Conservation (phyloP, 2,113 vertebrate species). For the Holacanthus passer region DNA sequence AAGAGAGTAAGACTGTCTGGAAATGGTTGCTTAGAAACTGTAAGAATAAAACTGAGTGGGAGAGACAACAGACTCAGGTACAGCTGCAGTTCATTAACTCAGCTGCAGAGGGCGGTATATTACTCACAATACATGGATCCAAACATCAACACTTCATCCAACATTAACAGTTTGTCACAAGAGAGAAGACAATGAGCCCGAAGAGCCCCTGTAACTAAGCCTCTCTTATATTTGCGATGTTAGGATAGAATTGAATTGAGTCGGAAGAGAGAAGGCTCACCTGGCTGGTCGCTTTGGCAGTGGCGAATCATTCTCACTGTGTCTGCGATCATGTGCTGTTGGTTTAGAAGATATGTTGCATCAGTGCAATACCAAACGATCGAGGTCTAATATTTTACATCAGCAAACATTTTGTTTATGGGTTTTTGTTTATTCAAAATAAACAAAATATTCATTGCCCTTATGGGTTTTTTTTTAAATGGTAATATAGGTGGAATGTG, state of each 20-base stretch:
- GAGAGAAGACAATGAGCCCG: not conserved
- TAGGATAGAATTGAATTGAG: not conserved
- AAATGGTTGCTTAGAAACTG: conserved; percentile 79
- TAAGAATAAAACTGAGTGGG: conserved; percentile 26
- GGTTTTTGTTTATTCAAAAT: no score
- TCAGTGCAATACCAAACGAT: conserved; percentile 12
- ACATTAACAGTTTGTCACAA: not conserved
- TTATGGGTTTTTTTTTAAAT: no score
- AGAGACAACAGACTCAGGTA: not conserved
- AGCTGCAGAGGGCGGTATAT: conserved; percentile 52
- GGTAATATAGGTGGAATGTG: not conserved
- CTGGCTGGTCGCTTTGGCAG: conserved; percentile 94
- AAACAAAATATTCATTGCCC: no score
- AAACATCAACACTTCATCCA: not conserved
- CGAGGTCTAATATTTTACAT: not conserved
- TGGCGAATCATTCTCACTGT: conserved; percentile 95
- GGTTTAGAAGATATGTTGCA: conserved; percentile 26
- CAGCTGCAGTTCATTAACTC: conserved; percentile 22
- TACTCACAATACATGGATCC: not conserved
- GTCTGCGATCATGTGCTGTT: conserved; percentile 97
- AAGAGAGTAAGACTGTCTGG: conserved; percentile 36
- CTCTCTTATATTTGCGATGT: not conserved
- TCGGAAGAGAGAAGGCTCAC: conserved; percentile 74
- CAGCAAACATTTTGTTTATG: no score
- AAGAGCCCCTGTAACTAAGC: not conserved